Evolutionary conservation across 2,888 invertebrate species (phyloP).

Genomic region (Crioceris asparagi): DNA sequence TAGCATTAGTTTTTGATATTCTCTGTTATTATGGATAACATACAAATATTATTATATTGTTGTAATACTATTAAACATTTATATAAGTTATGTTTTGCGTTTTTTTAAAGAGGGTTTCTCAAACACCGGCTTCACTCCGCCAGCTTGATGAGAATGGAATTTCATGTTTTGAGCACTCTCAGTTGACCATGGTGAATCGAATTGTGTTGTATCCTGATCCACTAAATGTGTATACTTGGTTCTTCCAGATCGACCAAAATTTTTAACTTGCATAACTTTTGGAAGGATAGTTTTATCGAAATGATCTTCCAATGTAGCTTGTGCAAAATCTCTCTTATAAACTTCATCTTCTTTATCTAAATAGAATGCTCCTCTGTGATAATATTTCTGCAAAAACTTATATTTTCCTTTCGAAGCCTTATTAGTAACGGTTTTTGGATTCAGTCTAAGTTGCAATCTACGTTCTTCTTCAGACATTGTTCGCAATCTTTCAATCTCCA

Average conservation of each 20-base stretch:
- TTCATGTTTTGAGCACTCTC: conserved; percentile 83
- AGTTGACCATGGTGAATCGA: conserved; percentile 94
- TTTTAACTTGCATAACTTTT: conserved; percentile 99
- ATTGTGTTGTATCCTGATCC: conserved; percentile 97
- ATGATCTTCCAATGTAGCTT: conserved; percentile 87
- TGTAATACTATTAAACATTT: no score
- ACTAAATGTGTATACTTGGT: conserved; percentile 99
- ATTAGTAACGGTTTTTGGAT: conserved; percentile 89
- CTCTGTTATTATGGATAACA: no score
- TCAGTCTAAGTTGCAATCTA: conserved; percentile 67
- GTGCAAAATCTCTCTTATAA: conserved; percentile 35
- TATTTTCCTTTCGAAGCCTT: conserved; percentile 96
- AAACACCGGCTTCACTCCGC: conserved; percentile 88
- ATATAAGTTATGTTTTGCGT: conserved; percentile 33
- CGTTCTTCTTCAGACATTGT: conserved; percentile 96
- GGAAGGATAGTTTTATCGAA: conserved; percentile 98
- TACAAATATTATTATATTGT: no score
- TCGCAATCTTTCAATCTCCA: conserved; percentile 82
- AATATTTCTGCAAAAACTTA: conserved; percentile 99
- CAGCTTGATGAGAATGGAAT: conserved; percentile 78
- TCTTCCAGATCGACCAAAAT: conserved; percentile 96
- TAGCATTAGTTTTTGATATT: no score
- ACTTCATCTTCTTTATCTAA: conserved; percentile 88
- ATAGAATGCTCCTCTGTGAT: conserved; percentile 98
- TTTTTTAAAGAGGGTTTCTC: conserved; percentile 71